These are phyloP conservation scores for Lottia scabra DNA, from an alignment of 2,888 invertebrate genomes.

Conservation along the genomic window DNA sequence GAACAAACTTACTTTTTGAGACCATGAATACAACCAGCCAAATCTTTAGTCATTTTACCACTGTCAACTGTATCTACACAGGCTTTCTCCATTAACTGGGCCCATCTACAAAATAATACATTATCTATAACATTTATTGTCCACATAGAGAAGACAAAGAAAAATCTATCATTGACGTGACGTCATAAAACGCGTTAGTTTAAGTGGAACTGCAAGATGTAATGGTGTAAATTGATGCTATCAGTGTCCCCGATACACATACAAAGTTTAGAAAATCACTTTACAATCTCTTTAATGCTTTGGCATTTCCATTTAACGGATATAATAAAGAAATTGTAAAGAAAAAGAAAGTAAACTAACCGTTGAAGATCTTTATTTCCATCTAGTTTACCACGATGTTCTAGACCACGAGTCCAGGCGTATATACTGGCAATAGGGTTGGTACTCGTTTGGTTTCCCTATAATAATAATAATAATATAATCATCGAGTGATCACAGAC, in stretches of 20 bases:
- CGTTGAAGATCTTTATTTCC: conserved; percentile 77
- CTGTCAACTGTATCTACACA: conserved; percentile 86
- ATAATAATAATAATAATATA: conserved; percentile 18
- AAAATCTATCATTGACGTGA: too few species aligned
- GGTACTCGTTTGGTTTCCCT: conserved; percentile 86
- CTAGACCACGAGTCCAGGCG: conserved; percentile 89
- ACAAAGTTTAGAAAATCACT: too few species aligned
- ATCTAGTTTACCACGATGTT: conserved; percentile 86
- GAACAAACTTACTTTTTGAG: conserved; percentile 74
- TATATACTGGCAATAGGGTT: conserved; percentile 93
- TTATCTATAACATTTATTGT: too few species aligned
- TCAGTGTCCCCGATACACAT: too few species aligned
- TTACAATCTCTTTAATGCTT: too few species aligned
- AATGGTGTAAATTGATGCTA: too few species aligned
- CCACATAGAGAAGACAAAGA: too few species aligned
- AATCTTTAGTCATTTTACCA: conserved; percentile 90
- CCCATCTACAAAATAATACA: conserved; percentile 75
- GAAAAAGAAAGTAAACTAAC: conserved; percentile 10
- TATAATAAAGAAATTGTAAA: too few species aligned
- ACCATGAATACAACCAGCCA: conserved; percentile 88
- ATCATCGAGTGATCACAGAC: too few species aligned
- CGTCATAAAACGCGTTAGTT: too few species aligned
- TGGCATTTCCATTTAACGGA: too few species aligned
- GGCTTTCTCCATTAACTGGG: conserved; percentile 80
- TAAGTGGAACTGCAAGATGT: too few species aligned